Base-by-base conservation (phyloP, 2,797 vertebrate genomes). In the Silurus lanzhouensis region DNA sequence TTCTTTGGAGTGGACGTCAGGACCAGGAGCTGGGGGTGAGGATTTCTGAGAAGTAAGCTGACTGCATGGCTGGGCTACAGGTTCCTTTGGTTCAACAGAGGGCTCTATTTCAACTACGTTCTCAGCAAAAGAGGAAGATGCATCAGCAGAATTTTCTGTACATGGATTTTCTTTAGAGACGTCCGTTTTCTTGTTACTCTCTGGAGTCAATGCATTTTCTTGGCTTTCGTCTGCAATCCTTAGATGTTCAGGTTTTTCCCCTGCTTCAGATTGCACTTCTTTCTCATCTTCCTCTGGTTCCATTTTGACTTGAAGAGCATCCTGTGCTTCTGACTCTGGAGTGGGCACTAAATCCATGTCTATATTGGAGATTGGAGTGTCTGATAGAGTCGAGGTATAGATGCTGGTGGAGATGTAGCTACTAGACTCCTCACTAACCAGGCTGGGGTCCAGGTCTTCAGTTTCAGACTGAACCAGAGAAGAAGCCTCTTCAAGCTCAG, bases 351-450 rank as follows among this genome's bases (percentile, higher is more conserved):
- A 71, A 1, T 91, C 89, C 79, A 91, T 22, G 88, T 92, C 90
- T 90, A 96, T 96, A 2, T 89, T 92, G 8, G 95, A 92, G 0
- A 87, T 90, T 0, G 89, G 88, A 0, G 95, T 95, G 2, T 99
- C 98, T 0, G 96, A 98, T n/a, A 99, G 93, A 44, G 97, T 99
- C 13, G 96, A 96, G 0, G 95, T 97, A 3, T 97, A 99, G 87
- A 98, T 95, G 0, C 98, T 99, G 84, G 95, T 96, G 31, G 98
- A 99, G 88, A 99, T 97, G 90, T 99, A 99, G 82, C 98, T 98
- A 0, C 97, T 99, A 6, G 98, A 99, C 1, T 96, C 95, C 82
- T 98, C 97, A 3, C 98, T 99, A 91, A 96, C 91, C 71, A 97
- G 97, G 91, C 97, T 98, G 58, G 96, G 95, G 22, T 96, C 48